Evolutionary conservation across 2,113 vertebrate genomes (phyloP).

Genomic region (Scomber scombrus): DNA sequence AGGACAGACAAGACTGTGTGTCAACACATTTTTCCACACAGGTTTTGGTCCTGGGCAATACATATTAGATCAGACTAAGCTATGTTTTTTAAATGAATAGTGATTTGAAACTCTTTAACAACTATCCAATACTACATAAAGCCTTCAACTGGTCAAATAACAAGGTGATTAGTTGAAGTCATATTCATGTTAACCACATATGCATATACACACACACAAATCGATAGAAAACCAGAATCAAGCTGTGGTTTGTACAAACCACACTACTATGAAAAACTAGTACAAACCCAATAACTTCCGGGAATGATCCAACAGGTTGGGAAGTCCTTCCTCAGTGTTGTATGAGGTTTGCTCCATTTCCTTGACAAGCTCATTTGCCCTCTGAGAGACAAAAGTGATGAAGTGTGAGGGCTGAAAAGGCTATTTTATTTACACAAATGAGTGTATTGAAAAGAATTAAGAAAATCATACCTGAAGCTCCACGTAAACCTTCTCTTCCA

Average conservation of each 20-base stretch:
- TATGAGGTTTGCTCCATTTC: slow-evolving; percentile 73
- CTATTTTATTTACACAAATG: neutral
- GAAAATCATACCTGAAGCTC: slow-evolving; percentile 74
- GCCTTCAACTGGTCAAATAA: neutral
- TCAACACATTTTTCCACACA: neutral
- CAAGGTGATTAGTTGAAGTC: neutral
- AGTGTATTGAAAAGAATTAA: neutral
- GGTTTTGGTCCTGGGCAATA: neutral
- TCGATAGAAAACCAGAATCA: no score
- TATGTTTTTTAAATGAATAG: neutral
- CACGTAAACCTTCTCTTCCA: slow-evolving; percentile 75
- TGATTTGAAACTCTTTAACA: no score
- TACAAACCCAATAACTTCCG: slow-evolving; percentile 72
- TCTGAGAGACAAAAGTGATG: slow-evolving; percentile 52
- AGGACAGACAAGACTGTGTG: slow-evolving; percentile 17
- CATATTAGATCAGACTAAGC: neutral
- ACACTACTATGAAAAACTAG: no score
- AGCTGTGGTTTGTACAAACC: slow-evolving; percentile 54
- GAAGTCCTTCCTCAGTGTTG: slow-evolving; percentile 66
- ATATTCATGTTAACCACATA: neutral
- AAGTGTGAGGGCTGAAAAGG: neutral
- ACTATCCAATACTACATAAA: neutral
- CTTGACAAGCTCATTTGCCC: slow-evolving; percentile 44
- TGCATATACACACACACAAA: no score
- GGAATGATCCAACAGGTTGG: slow-evolving; percentile 49